Percentiles rank a stretch among this genome's conserved stretches.
phyloP scores from a whole-genome alignment of 2,797 vertebrate genomes.

The Capromys pilorides region DNA sequence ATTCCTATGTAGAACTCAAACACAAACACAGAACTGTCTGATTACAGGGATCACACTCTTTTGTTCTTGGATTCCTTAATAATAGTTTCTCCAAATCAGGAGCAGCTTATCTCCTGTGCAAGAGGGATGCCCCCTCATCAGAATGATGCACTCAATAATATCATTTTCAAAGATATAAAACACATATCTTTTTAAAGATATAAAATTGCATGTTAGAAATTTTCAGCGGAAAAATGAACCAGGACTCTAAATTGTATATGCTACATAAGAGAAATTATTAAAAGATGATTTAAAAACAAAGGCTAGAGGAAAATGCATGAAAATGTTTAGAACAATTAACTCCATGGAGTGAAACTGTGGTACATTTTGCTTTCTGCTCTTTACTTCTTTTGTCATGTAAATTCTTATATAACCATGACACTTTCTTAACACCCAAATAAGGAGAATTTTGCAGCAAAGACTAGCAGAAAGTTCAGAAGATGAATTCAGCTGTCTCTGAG shows the following conservation, averaged over 20 bases:
- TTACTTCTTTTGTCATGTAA: not conserved
- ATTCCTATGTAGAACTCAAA: not conserved
- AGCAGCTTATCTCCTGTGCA: not conserved
- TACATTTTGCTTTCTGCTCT: not conserved
- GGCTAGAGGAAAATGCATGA: not conserved
- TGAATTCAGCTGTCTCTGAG: not conserved
- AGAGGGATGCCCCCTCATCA: not conserved
- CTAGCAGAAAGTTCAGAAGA: slow-evolving; percentile 16
- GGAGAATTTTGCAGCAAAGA: not conserved
- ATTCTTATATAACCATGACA: not conserved
- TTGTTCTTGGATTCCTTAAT: not conserved
- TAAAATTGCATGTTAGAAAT: not conserved
- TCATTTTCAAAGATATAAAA: not conserved
- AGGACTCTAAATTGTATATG: not conserved
- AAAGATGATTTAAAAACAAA: not conserved
- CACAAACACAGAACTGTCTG: not conserved
- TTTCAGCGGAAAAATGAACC: not conserved
- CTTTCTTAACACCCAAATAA: not conserved
- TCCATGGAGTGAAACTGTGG: not conserved
- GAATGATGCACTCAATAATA: not conserved
- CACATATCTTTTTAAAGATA: not conserved
- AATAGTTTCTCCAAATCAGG: not conserved
- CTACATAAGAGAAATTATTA: not conserved
- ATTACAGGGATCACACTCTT: not conserved
- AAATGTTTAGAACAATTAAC: not conserved